phyloP scores from a whole-genome alignment of 2,113 vertebrate genomes.

The Anguilla japonica region DNA sequence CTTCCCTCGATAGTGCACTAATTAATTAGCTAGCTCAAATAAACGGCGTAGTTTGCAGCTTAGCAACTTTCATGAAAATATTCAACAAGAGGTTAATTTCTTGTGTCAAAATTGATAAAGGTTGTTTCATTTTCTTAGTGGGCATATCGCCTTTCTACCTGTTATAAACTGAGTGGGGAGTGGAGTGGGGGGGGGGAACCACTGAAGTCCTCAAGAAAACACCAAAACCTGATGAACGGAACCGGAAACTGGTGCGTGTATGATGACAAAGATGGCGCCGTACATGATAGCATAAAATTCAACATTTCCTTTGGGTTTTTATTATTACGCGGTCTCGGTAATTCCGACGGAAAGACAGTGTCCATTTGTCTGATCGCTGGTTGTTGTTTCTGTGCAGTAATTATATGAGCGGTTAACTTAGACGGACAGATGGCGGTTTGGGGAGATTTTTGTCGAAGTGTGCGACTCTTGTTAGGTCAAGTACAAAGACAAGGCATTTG shows the following conservation, averaged over 20 bases:
- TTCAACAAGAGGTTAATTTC: not conserved
- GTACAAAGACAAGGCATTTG: conserved; percentile 40
- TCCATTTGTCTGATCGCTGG: not conserved
- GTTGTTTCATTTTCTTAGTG: no score
- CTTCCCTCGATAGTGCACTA: not conserved
- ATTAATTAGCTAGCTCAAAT: not conserved
- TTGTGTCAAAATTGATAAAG: no score
- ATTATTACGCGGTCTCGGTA: not conserved
- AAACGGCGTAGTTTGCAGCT: no score
- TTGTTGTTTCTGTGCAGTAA: not conserved
- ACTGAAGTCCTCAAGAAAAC: no score
- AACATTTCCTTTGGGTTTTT: not conserved
- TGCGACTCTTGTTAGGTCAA: conserved; percentile 54
- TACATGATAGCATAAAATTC: not conserved
- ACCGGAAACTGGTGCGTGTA: not conserved
- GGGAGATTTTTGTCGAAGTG: conserved; percentile 31
- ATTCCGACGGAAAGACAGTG: not conserved
- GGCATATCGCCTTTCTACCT: no score
- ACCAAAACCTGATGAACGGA: not conserved
- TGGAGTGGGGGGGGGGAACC: no score
- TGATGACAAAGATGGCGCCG: not conserved
- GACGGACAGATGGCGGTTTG: conserved; percentile 53
- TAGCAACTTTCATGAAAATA: not conserved
- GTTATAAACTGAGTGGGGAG: no score
- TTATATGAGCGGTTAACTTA: not conserved